Conservation (phyloP, 2,113 vertebrate species). For the Ramphastos sulfuratus region DNA sequence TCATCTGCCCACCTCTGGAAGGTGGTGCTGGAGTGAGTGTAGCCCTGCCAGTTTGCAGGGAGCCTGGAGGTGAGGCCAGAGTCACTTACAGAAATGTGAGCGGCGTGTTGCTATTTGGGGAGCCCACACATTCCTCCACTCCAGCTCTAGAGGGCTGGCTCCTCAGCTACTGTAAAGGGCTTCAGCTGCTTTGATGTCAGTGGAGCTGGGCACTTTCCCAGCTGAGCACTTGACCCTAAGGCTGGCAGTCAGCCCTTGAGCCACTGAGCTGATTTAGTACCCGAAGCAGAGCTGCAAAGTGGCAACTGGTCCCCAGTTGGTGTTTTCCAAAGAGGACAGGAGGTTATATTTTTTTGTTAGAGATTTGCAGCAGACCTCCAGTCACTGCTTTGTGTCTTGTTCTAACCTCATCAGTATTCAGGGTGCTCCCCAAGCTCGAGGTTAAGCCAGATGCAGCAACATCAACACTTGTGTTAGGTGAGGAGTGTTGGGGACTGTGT, state of each 20-base stretch:
- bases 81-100: neutral
- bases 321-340: neutral
- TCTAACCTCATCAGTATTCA: neutral
- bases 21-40: neutral
- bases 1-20: neutral
- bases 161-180: neutral
- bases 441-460: neutral
- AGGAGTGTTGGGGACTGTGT: neutral
- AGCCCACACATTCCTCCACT: neutral
- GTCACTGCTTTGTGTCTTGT: fast-evolving
- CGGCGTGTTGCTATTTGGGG: neutral
- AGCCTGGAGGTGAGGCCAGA: neutral
- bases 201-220: neutral
- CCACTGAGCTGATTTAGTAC: neutral
- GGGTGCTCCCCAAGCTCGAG: neutral
- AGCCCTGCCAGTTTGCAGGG: neutral
- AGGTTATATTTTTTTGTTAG: neutral
- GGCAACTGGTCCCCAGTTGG: neutral
- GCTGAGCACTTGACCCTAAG: neutral
- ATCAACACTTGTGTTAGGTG: fast-evolving
- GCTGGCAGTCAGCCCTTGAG: neutral
- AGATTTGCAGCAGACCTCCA: neutral
- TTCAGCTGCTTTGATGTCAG: neutral
- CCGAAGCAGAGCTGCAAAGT: neutral
- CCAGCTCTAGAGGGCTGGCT: neutral